These are phyloP conservation scores for Xanthia togata DNA, from an alignment of 2,888 invertebrate genomes.

Conservation along the genomic window DNA sequence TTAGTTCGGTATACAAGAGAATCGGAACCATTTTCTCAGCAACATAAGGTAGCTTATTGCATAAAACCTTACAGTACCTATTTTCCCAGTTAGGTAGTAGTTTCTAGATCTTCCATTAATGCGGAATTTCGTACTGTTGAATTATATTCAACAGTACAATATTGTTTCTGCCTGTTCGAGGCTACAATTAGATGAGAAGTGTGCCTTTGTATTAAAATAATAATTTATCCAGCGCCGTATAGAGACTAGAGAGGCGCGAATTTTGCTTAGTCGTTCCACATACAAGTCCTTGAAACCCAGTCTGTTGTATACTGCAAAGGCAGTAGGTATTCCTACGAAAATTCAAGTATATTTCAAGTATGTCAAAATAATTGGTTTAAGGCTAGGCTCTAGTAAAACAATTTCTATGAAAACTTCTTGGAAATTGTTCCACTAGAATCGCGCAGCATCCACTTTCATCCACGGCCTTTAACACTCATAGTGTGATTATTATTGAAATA, in stretches of 20 bases:
- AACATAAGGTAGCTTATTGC: too few species aligned
- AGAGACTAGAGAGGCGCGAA: not conserved
- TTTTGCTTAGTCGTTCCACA: constrained; percentile 13
- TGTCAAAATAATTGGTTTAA: constrained; percentile 25
- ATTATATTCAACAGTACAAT: not conserved
- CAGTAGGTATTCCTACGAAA: constrained; percentile 8
- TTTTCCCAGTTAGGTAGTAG: not conserved
- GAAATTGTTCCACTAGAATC: not conserved
- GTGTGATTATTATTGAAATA: constrained; percentile 15
- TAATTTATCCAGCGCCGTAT: constrained; percentile 13
- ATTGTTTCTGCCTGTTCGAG: not conserved
- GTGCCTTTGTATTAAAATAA: not conserved
- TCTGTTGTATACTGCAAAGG: constrained; percentile 12
- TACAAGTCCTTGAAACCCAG: constrained; percentile 24
- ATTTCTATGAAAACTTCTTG: not conserved
- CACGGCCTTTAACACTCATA: too few species aligned
- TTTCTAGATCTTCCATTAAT: not conserved
- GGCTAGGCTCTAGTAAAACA: not conserved
- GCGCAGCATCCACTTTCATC: too few species aligned
- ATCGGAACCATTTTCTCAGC: too few species aligned
- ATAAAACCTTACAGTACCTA: too few species aligned
- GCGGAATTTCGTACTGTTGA: not conserved
- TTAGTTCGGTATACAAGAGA: too few species aligned
- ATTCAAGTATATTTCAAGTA: constrained; percentile 9
- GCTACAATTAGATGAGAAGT: not conserved